phyloP scores from a whole-genome alignment of 2,797 vertebrate genomes.

The Cygnus olor region DNA sequence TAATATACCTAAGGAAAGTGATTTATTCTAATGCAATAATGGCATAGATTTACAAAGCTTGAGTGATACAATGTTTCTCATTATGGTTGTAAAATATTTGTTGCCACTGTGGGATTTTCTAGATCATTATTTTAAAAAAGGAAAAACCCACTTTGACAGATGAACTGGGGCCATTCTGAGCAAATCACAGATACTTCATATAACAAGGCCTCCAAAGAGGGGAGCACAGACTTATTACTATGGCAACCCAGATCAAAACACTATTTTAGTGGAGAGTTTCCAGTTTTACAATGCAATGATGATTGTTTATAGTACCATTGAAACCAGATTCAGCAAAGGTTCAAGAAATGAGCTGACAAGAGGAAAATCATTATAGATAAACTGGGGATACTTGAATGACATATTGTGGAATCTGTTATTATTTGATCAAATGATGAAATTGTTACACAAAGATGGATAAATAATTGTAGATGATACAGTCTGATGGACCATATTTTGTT shows the following conservation, averaged over 20 bases:
- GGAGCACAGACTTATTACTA: conserved; percentile 93
- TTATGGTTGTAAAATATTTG: conserved; percentile 88
- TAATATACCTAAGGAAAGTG: conserved; percentile 81
- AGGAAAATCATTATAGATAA: conserved; percentile 86
- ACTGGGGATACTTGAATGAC: conserved; percentile 82
- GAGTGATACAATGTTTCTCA: conserved; percentile 82
- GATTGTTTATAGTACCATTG: conserved; percentile 93
- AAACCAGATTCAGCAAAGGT: conserved; percentile 85
- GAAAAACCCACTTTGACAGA: conserved; percentile 99
- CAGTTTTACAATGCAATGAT: conserved; percentile 96
- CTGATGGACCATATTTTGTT: conserved; percentile 34
- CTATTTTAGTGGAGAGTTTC: conserved; percentile 93
- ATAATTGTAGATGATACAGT: conserved; percentile 65
- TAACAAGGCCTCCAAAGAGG: conserved; percentile 99
- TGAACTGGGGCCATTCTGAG: conserved; percentile 92
- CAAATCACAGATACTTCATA: conserved; percentile 93
- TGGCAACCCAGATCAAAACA: conserved; percentile 95
- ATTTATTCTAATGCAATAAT: conserved; percentile 88
- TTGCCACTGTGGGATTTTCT: conserved; percentile 89
- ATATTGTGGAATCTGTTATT: conserved; percentile 79
- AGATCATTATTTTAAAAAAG: conserved; percentile 99
- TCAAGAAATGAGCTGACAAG: conserved; percentile 87
- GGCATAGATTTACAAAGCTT: conserved; percentile 85
- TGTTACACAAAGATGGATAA: conserved; percentile 75
- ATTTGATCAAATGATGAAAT: conserved; percentile 83